Percentiles rank a stretch among this genome's conserved stretches.
These are phyloP conservation scores for Aphrophora alni DNA, from an alignment of 2,888 invertebrate genomes.

Conservation along the genomic window DNA sequence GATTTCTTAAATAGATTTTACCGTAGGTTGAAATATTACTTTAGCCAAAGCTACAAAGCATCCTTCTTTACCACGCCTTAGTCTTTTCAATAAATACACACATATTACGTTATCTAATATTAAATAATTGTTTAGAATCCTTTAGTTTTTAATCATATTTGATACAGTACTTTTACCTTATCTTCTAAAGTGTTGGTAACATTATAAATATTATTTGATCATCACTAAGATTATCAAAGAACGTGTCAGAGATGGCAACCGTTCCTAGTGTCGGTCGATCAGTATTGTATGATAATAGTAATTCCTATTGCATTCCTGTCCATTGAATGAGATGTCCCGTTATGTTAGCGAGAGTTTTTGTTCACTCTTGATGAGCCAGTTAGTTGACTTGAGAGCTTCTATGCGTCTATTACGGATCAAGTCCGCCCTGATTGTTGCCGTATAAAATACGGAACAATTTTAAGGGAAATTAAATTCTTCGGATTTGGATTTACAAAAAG, in stretches of 20 bases:
- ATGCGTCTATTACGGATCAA: too few relatives aligned
- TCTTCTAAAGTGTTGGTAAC: neutral
- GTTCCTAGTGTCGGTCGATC: neutral
- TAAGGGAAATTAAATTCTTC: neutral
- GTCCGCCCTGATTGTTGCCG: neutral
- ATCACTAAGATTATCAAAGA: neutral
- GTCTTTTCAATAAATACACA: too few relatives aligned
- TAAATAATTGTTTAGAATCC: too few relatives aligned
- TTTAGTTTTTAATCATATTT: too few relatives aligned
- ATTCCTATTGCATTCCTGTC: neutral
- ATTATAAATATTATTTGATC: neutral
- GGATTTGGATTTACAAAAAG: neutral
- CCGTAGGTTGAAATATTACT: too few relatives aligned
- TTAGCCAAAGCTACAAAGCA: too few relatives aligned
- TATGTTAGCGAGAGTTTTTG: neutral
- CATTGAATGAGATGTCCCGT: neutral
- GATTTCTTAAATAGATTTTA: too few relatives aligned
- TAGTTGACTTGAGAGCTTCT: too few relatives aligned
- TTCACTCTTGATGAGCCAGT: neutral
- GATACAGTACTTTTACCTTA: too few relatives aligned
- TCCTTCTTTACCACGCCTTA: too few relatives aligned
- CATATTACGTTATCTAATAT: too few relatives aligned
- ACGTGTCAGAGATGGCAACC: neutral
- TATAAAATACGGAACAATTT: neutral
- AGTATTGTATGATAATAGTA: slow-evolving; percentile 6